These are phyloP conservation scores for Lycodopsis pacificus DNA, from an alignment of 2,797 vertebrate species.

Conservation along the genomic window DNA sequence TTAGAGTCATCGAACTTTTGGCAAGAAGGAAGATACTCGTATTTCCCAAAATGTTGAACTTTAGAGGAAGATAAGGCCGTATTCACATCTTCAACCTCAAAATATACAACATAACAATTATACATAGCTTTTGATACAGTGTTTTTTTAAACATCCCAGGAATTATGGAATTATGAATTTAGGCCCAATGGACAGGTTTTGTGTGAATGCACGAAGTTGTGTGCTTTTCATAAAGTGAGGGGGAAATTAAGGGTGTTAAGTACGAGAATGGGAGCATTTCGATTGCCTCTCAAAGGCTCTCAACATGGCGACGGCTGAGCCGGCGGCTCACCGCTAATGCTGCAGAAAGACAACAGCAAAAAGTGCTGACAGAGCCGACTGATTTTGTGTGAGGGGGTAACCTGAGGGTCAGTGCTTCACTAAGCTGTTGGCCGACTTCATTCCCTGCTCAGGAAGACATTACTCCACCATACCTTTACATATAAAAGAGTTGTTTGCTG, in stretches of 20 bases:
- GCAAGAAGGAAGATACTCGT: neutral
- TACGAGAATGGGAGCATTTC: neutral
- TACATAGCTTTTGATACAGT: no score
- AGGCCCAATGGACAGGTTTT: neutral
- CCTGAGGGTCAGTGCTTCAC: no score
- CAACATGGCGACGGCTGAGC: no score
- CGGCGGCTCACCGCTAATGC: no score
- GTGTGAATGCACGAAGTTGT: neutral
- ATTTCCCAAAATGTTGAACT: neutral
- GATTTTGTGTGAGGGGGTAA: neutral
- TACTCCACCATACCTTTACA: no score
- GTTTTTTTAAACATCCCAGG: no score
- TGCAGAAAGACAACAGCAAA: no score
- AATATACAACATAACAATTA: no score
- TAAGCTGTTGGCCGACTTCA: no score
- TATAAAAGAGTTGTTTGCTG: no score
- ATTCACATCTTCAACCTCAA: neutral
- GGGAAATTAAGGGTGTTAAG: neutral
- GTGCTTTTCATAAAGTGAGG: neutral
- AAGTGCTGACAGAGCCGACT: no score
- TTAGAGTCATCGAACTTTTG: neutral
- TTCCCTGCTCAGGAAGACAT: no score
- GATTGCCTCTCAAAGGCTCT: neutral
- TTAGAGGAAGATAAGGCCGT: neutral
- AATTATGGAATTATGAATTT: neutral